A percentile compares a stretch with the other conserved stretches of the same genome.
Conservation (phyloP, 1,140 invertebrate genomes). For the Eriocheir sinensis region DNA sequence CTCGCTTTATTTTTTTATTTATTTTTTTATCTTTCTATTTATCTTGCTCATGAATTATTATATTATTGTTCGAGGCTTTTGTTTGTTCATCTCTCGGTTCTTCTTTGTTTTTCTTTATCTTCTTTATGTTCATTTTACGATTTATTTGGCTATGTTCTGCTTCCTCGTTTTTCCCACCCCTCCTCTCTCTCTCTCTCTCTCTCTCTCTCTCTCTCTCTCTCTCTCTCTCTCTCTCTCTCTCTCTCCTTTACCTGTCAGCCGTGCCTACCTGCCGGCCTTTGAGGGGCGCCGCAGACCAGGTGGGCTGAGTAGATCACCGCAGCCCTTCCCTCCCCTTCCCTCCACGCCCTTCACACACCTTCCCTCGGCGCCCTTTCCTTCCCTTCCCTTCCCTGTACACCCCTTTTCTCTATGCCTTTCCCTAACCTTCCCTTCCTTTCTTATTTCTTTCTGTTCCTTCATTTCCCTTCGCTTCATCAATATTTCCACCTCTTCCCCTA, state of each 20-base stretch:
- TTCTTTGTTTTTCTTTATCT: neutral
- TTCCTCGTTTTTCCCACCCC: neutral
- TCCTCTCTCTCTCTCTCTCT: neutral
- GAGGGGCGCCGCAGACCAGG: neutral
- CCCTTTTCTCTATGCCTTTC: no score
- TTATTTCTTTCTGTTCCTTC: no score
- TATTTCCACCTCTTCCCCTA: no score
- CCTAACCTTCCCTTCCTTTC: no score
- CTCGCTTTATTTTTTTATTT: neutral
- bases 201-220: slow-evolving; percentile 22
- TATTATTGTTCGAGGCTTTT: no score
- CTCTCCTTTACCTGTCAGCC: neutral
- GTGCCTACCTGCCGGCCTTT: neutral
- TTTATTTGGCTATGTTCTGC: no score
- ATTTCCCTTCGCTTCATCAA: no score
- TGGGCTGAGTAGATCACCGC: neutral
- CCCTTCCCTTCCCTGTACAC: no score
- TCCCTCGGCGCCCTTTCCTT: no score
- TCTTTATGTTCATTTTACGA: no score
- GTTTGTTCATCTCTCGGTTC: neutral
- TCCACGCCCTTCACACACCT: no score
- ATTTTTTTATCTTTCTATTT: neutral
- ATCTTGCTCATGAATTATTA: no score
- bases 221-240: slow-evolving; percentile 22
- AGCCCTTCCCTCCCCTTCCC: neutral